Evolutionary conservation across 2,797 vertebrate species (phyloP), one percentile per base, ranked within the genome.

Genomic region (Sebastes diploproa): DNA sequence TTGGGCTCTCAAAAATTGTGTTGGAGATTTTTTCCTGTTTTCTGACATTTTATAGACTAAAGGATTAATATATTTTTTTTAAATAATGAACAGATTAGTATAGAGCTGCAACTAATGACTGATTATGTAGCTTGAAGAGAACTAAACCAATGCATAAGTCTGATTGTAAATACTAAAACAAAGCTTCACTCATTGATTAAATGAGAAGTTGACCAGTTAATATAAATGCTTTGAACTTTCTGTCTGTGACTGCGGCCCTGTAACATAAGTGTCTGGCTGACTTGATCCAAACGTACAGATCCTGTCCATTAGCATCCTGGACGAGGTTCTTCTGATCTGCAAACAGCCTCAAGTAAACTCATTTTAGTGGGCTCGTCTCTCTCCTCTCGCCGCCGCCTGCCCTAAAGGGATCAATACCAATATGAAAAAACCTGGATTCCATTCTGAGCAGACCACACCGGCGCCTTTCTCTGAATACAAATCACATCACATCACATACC

Each of bases 351-450:
- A 86, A 94, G 93, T 95, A 95, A 95, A 95, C 92, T 93, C 86
- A 94, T 95, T 95, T 95, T 92, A 94, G 91, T 88, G 87, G 69
- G 84, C 87, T 91, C 91, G 80, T 93, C 91, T 86, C 90, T 80
- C 88, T 88, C 80, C 84, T 88, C 88, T 81, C 56, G 16, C 89
- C 23, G 84, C 88, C 29, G 83, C 73, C 89, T 92, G 94, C 92
- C 93, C 94, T 92, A 87, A 89, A 94, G 95, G 92, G 93, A 95
- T 95, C 94, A 93, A 95, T 96, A 95, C 91, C 94, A 95, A 95
- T 94, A 95, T 95, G 92, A 95, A 95, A 95, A 96, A 96, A 96
- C 87, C 92, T 93, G 94, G 90, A 93, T 94, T 94, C 93, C 91
- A 95, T 95, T 95, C 94, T 91, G 91, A 93, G 91, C 72, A 91